Evolutionary conservation across 2,113 vertebrate genomes (phyloP).

Genomic region (Chloroceryle aenea): DNA sequence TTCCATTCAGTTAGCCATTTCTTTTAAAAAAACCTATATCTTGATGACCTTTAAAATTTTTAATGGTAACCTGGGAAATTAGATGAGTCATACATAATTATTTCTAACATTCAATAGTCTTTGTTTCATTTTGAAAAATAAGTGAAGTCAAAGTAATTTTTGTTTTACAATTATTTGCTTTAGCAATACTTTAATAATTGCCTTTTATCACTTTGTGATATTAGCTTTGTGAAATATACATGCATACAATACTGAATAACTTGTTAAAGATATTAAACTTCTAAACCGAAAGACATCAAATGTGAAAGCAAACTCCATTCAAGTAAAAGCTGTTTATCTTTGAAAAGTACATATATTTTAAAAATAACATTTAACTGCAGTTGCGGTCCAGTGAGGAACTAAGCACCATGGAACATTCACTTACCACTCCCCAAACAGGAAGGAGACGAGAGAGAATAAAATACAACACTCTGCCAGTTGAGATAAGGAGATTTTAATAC

Average conservation of each 20-base stretch:
- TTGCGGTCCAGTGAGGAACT: no score
- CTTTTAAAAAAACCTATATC: neutral
- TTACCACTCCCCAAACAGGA: no score
- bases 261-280: neutral
- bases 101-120: neutral
- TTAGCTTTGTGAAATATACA: neutral
- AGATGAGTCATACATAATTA: neutral
- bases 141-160: neutral
- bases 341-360: neutral
- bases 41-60: neutral
- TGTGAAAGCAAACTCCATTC: neutral
- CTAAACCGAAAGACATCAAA: neutral
- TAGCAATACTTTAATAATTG: neutral
- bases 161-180: neutral
- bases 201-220: neutral
- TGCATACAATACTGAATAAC: neutral
- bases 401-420: no score
- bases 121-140: neutral
- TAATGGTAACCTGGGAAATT: neutral
- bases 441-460: no score
- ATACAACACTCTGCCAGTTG: no score
- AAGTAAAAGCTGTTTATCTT: neutral
- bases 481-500: no score
- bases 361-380: no score
- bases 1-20: neutral